Base-by-base conservation (phyloP, 2,888 invertebrate species). In the Anthophora plumipes region DNA sequence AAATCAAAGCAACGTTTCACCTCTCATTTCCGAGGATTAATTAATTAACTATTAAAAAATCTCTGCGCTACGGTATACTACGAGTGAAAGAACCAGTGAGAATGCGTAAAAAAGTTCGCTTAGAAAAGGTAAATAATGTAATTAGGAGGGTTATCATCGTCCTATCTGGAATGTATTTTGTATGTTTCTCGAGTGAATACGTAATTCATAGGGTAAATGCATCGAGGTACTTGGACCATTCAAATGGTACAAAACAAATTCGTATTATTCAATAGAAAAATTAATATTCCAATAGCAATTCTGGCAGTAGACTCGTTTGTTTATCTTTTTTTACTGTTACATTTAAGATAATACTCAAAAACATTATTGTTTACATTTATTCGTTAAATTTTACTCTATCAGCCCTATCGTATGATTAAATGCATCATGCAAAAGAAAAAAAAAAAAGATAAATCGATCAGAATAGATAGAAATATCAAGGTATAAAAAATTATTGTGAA, bases 131-230 rank as follows among this genome's bases (percentile, higher is more conserved):
- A 37, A 77, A 57, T 25, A 48, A 50, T 5, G 14, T 43, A 61
- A 61, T 5, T 20, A 37, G 17, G 17, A 48, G 31, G 41, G 39
- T 50, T 25, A 37, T 20, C 22, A 57, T 48, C 48, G 17, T 59
- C 12, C 22, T 63, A 25, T 41, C 50, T 67, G 60, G 61, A 77
- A 77, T 75, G 67, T 67, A 54, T 61, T 54, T 39, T 25, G 60
- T 22, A 17, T 50, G 52, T 6, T 50, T 41, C 6, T 55, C n/a
- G 22, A 70, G 20, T n/a, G 43, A 46, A 54, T 54, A 9, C 39
- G 11, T 17, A 17, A 46, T 54, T 31, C 14, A 31, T 14, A n/a
- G 12, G 48, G 22, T 9, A 39, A 59, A 57, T 14, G 11, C 14
- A 37, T 17, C 43, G 57, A 68, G 57, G 25, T 37, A 37, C 22